phyloP scores from a whole-genome alignment of 2,888 invertebrate species.

The Limnephilus rhombicus region DNA sequence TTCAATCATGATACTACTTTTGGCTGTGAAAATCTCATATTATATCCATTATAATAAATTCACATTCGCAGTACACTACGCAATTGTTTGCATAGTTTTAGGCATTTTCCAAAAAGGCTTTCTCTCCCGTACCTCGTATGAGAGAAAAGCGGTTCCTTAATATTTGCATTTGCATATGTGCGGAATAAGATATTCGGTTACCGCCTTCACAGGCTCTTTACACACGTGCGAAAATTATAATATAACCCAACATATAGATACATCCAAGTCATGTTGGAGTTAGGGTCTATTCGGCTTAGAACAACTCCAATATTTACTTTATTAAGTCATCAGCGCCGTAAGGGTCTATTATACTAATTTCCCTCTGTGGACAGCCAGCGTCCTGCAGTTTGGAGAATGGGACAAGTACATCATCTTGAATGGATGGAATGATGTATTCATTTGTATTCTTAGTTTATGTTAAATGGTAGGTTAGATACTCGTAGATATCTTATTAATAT shows the following conservation, averaged over 20 bases:
- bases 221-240: slow-evolving; percentile 7
- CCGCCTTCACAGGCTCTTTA: background rate
- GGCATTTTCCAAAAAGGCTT: background rate
- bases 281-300: background rate
- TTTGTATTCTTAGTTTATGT: background rate
- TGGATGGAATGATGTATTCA: background rate
- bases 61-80: background rate
- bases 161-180: background rate
- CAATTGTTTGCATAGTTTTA: background rate
- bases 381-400: background rate
- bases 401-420: background rate
- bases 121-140: background rate
- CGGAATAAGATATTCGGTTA: background rate
- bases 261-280: background rate
- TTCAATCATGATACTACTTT: too few relatives aligned
- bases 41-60: background rate
- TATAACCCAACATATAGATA: background rate
- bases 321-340: background rate
- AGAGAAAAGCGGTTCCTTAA: slow-evolving; percentile 6
- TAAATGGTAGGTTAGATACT: background rate
- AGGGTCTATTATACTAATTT: background rate
- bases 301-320: background rate
- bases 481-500: too few relatives aligned
- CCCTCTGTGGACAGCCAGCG: background rate
- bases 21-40: too few relatives aligned